Conservation (phyloP, 2,797 vertebrate genomes). For the Coranthus polyacanthus region DNA sequence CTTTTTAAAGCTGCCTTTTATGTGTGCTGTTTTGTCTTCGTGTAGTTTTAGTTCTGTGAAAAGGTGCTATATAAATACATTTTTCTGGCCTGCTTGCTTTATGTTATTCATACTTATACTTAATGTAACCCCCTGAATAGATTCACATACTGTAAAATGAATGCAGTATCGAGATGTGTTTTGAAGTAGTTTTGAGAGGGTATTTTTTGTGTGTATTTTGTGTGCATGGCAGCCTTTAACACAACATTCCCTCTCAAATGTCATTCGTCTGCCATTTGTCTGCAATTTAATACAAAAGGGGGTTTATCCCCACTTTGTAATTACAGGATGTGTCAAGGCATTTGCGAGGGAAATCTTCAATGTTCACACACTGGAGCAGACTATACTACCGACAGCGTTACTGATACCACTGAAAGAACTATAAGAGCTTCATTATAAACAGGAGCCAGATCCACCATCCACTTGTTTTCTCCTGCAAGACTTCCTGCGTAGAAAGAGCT, state of each 20-base stretch:
- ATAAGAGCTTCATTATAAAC: conserved; percentile 3
- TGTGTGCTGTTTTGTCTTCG: too few relatives aligned
- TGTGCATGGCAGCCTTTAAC: neutral
- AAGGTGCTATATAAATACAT: too few relatives aligned
- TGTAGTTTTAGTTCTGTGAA: too few relatives aligned
- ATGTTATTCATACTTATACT: too few relatives aligned
- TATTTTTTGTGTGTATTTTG: neutral
- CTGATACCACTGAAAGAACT: neutral
- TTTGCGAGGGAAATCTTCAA: conserved; percentile 24
- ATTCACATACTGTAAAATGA: too few relatives aligned
- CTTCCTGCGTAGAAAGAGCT: conserved; percentile 11
- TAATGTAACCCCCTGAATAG: too few relatives aligned
- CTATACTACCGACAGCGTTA: neutral
- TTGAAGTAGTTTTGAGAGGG: too few relatives aligned
- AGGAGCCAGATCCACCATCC: neutral
- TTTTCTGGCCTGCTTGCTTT: too few relatives aligned
- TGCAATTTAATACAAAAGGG: neutral
- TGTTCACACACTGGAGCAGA: neutral
- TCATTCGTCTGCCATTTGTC: neutral
- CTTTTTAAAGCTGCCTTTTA: too few relatives aligned
- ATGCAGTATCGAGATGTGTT: too few relatives aligned
- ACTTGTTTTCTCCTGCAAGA: conserved; percentile 3
- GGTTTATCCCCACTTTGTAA: neutral
- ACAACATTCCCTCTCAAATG: neutral
- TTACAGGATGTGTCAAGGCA: neutral